These are phyloP conservation scores for Crepidodera aurea DNA, from an alignment of 2,888 invertebrate species.

Conservation along the genomic window DNA sequence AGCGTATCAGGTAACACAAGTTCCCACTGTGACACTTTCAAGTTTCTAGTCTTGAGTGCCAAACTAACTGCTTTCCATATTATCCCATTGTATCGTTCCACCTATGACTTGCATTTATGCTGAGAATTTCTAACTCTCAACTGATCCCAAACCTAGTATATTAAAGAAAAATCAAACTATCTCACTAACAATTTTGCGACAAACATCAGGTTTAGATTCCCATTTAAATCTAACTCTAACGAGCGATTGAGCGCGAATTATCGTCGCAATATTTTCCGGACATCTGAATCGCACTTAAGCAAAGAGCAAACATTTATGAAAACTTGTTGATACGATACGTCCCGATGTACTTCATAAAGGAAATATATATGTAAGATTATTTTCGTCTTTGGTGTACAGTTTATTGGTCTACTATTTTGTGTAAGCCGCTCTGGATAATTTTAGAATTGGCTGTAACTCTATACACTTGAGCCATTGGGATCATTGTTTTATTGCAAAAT, in stretches of 20 bases:
- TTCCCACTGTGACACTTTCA: too few relatives aligned
- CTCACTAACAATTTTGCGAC: too few relatives aligned
- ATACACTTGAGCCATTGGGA: constrained; percentile 12
- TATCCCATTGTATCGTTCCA: too few relatives aligned
- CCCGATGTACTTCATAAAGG: constrained; percentile 13
- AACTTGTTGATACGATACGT: constrained; percentile 11
- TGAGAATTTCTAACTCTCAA: too few relatives aligned
- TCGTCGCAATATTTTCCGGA: neutral
- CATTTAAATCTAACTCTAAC: neutral
- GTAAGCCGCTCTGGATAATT: constrained; percentile 17
- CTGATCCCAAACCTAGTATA: too few relatives aligned
- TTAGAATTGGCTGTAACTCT: constrained; percentile 24
- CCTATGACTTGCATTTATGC: too few relatives aligned
- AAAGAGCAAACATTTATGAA: constrained; percentile 8
- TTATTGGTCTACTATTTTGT: constrained; percentile 26
- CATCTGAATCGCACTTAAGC: neutral
- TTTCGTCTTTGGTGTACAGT: constrained; percentile 26
- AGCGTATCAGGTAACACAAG: too few relatives aligned
- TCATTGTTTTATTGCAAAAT: constrained; percentile 15
- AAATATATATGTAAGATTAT: constrained; percentile 13
- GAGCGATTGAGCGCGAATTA: neutral
- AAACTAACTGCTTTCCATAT: too few relatives aligned
- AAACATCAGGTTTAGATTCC: too few relatives aligned
- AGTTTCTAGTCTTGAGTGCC: too few relatives aligned
- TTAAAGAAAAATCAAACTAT: too few relatives aligned